Evolutionary conservation across 2,888 invertebrate genomes (phyloP), one percentile per base, ranked within the genome.

Genomic region (Scaptodrosophila latifasciaeformis): DNA sequence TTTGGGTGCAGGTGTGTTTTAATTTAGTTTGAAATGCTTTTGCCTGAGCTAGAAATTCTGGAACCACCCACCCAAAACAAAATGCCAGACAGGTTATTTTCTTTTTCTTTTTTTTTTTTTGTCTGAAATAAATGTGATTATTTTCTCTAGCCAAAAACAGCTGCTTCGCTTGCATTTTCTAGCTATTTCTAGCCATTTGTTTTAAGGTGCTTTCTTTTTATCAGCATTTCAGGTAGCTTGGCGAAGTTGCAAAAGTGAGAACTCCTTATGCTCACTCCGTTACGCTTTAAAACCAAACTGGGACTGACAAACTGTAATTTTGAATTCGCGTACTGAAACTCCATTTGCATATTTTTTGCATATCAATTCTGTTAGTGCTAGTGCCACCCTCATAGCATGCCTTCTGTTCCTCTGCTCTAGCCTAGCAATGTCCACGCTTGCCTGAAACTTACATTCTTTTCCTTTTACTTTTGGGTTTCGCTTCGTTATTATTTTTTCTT

Each of bases 21-120:
- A 67, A 70, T 61, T 65, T 57, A 67, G 66, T 76, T 67, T 48
- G 40, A 57, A 59, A 58, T 59, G 37, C 51, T 31, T 59, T 40
- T 35, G 44, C 43, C 17, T 15, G n/a, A n/a, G n/a, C 24, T 3
- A 24, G 24, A 3, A 24, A 24, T 24, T 3, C 24, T 7, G 24
- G 24, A 3, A 3, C 24, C 24, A 7, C 24, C n/a, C n/a, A n/a
- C n/a, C n/a, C n/a, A n/a, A n/a, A n/a, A n/a, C n/a, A n/a, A n/a
- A n/a, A n/a, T n/a, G n/a, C n/a, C n/a, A n/a, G 24, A 5, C 24
- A 24, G 24, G 4, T 24, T 24, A 5, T 24, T 24, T 24, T 24
- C 24, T 3, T 24, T 7, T 24, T 24, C 24, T 24, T 3, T 24
- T 24, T 24, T 24, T 24, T 7, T 24, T 24, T 24, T 24, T 24